Base-by-base conservation (phyloP, 2,888 invertebrate genomes). In the Drosophila pegasa region DNA sequence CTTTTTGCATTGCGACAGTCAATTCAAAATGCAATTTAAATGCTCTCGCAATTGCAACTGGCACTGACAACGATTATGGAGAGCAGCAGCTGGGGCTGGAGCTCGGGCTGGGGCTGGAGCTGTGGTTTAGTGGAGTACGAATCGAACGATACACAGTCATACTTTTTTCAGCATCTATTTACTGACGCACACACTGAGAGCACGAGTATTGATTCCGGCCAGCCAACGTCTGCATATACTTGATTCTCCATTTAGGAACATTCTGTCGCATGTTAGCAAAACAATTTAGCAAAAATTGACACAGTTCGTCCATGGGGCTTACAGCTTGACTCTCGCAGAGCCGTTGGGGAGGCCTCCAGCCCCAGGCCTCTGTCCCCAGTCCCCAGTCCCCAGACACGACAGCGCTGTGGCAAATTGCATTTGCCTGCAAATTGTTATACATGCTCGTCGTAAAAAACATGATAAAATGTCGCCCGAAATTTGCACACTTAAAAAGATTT, bases 21-120 rank as follows among this genome's bases (percentile, higher is more conserved):
- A 75, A 86, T 83, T 86, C 69, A 52, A 78, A 83, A 83, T 80
- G 80, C 78, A 84, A 80, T 86, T 86, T 71, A 62, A 86, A 64
- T 71, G 71, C 75, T 63, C 43, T 59, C 74, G 59, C 60, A 48
- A 65, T 48, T 41, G 71, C 50, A 78, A 65, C 55, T 74, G 64
- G 31, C 48, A 31, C 31, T 29, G 57, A 52, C 70, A 55, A 29
- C n/a, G 9, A n/a, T 48, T 41, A 40, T 20, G 14, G n/a, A 10
- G 3, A 25, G 27, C 16, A 27, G 43, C n/a, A n/a, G 8, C 9
- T 1, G 43, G 0, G n/a, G 43, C 16, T 16, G 14, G 31, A 12
- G 25, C 8, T 1, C 22, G 3, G 12, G n/a, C 8, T 1, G 41
- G 3, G 12, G n/a, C 52, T n/a, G 20, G 31, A 45, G 14, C 47